These are phyloP conservation scores for Papilio gigon DNA, from an alignment of 2,888 invertebrate genomes.

Conservation along the genomic window DNA sequence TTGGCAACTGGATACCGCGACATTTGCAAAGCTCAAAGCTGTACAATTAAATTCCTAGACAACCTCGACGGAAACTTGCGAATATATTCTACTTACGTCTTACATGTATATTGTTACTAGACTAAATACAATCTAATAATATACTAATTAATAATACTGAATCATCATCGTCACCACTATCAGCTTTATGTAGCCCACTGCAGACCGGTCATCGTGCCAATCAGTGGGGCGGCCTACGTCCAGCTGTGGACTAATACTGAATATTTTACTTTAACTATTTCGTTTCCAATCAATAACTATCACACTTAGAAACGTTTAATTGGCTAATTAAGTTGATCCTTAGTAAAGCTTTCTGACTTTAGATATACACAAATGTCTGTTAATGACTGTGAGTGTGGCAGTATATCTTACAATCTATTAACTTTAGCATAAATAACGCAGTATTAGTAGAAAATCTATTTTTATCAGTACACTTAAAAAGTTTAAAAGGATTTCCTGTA, in stretches of 20 bases:
- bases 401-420: background rate
- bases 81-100: background rate
- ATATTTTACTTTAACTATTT: no score
- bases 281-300: background rate
- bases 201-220: no score
- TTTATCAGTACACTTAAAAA: background rate
- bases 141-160: no score
- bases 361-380: background rate
- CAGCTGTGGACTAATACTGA: no score
- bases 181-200: no score
- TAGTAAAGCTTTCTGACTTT: background rate
- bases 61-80: slow-evolving; percentile 4
- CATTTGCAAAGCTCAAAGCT: slow-evolving; percentile 30
- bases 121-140: background rate
- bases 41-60: slow-evolving; percentile 30
- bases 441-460: background rate
- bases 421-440: background rate
- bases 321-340: background rate
- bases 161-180: no score
- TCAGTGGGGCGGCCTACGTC: no score
- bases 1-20: slow-evolving; percentile 31
- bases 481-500: slow-evolving; percentile 1
- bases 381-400: no score
- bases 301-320: background rate
- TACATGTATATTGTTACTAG: background rate